Base-by-base conservation (phyloP, 2,888 invertebrate species). In the Selenia dentaria region DNA sequence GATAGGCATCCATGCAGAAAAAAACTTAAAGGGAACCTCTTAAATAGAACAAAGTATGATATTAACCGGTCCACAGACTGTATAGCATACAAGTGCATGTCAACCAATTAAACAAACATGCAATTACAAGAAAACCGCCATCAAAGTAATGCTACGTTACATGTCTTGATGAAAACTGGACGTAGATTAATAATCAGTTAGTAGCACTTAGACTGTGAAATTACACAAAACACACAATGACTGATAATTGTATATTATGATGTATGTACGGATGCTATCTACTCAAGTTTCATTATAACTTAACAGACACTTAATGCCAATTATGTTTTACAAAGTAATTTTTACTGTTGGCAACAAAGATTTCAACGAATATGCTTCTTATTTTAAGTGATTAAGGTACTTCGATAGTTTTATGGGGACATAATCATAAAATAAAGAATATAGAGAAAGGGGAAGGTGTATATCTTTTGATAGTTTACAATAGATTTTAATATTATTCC, bases 261-360 rank as follows among this genome's bases (percentile, higher is more conserved):
- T 65, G 71, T 75, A 67, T 74, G 75, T 75, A 73, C 71, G 71
- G 76, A 84, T 81, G 65, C 71, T 78, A 82, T 84, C 83, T 84
- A 87, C 79, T 84, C 82, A 80, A 70, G 74, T 79, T 81, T 74
- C 75, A 82, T 85, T 86, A 81, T 76, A 79, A 82, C 79, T 83
- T 87, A 86, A 83, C 83, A 85, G 77, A 79, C 83, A 83, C 77
- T 88, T 86, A 87, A 77, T 83, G 74, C 74, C 79, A 85, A 87
- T 88, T 89, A 87, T 72, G 57, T 58, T 51, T 39, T 42, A 62
- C 75, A 51, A 71, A 57, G 40, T 54, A 54, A 52, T 39, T 37
- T 45, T 54, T 64, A 51, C 63, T 40, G 6, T 37, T 12, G 27
- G 1, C 13, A 41, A n/a, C 22, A 2, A 2, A 8, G 42, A 11